Evolutionary conservation across 2,113 vertebrate genomes (phyloP), one percentile per base, ranked within the genome.

Genomic region (Colaptes auratus): DNA sequence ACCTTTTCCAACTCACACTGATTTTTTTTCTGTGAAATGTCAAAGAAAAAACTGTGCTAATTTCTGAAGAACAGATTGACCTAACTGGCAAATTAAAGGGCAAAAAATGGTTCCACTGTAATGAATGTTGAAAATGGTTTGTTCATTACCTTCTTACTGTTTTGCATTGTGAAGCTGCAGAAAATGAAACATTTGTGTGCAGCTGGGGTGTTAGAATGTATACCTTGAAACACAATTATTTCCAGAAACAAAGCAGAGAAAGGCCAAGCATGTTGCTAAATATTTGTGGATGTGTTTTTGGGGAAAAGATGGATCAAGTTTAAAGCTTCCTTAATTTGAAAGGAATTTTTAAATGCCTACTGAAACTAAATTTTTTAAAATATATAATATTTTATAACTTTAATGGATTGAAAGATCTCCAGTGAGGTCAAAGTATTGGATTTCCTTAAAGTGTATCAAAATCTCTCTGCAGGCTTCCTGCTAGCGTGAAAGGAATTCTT

Each of bases 401-500:
- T 59, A 75, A 33, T 36, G 17, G 56, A 46, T 48, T 21, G 4
- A 39, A 36, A 3, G 10, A 19, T 27, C 3, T 60, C 11, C 6
- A 33, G 0, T 39, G 15, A 16, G 42, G 15, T 44, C 42, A 44
- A 44, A 44, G 42, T 44, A 44, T 44, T 44, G 42, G 42, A 56
- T 64, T 90, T 88, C 18, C 20, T 33, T 75, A 48, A 56, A 35
- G 8, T 44, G 2, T 82, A 85, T 78, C n/a, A 76, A 84, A 84
- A 85, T 64, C 44, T 35, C 9, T 96, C 79, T 93, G 36, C 81
- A 98, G 97, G 42, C 59, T 74, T 64, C 86, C 81, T 67, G 60
- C 33, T 60, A 86, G 9, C 33, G 52, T 84, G 72, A 96, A 96
- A 92, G 94, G 73, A 64, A 64, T 79, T 25, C 88, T 27, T 66